These are phyloP conservation scores for Diabrotica undecimpunctata DNA, from an alignment of 1,140 invertebrate genomes.

Conservation along the genomic window DNA sequence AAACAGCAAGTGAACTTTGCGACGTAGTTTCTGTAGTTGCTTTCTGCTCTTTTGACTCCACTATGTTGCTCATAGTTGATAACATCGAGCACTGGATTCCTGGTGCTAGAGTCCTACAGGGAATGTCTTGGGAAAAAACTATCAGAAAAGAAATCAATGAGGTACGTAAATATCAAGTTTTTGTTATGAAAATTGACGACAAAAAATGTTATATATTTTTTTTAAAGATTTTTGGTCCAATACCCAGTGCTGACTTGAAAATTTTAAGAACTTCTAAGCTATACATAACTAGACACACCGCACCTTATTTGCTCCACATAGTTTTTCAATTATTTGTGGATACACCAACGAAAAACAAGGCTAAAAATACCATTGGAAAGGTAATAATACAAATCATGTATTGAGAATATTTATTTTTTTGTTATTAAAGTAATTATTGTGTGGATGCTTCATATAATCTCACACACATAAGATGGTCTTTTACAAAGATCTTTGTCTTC, in stretches of 20 bases:
- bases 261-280: slow-evolving; percentile 33
- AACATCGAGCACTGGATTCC: slow-evolving; percentile 33
- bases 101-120: slow-evolving; percentile 21
- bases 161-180: slow-evolving; percentile 5
- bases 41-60: slow-evolving; percentile 31
- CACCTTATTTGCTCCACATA: slow-evolving; percentile 25
- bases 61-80: slow-evolving; percentile 34
- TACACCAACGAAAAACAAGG: slow-evolving; percentile 30
- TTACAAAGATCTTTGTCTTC: no score
- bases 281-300: slow-evolving; percentile 26
- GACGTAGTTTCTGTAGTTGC: slow-evolving; percentile 33
- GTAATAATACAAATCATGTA: no score
- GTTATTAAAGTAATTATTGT: no score
- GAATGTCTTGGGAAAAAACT: slow-evolving; percentile 22
- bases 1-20: slow-evolving; percentile 20
- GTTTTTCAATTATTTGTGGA: slow-evolving; percentile 27
- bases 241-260: slow-evolving; percentile 11
- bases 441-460: no score
- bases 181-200: background rate
- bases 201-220: slow-evolving; percentile 12
- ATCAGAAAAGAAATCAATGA: slow-evolving; percentile 28
- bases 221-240: slow-evolving; percentile 15
- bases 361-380: slow-evolving; percentile 35
- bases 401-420: no score
- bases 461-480: no score